These are phyloP conservation scores for Dynastes grantii DNA, from an alignment of 2,888 invertebrate species.

Conservation along the genomic window DNA sequence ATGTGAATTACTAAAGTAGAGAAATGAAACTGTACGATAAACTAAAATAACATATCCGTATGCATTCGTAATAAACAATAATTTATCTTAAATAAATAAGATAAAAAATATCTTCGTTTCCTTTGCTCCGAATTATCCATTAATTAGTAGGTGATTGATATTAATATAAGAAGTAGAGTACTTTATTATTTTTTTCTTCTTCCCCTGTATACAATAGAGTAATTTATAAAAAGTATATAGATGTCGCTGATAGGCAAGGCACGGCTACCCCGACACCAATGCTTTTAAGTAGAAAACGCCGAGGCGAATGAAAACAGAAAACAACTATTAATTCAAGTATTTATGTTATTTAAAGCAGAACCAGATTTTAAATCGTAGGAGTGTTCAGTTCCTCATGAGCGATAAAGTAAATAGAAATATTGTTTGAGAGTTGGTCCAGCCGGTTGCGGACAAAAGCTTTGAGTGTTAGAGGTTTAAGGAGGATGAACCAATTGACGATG, in stretches of 20 bases:
- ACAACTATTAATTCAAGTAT: slow-evolving; percentile 55
- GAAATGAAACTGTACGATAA: no score
- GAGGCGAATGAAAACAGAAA: slow-evolving; percentile 34
- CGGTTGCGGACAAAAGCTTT: slow-evolving; percentile 57
- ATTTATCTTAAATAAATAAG: no score
- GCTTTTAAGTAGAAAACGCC: slow-evolving; percentile 3
- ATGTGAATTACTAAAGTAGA: no score
- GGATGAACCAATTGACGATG: slow-evolving; percentile 53
- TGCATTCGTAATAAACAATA: no score
- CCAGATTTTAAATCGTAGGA: slow-evolving; percentile 61
- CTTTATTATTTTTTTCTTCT: background rate
- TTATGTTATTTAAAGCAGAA: slow-evolving; percentile 60
- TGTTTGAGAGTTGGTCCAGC: slow-evolving; percentile 59
- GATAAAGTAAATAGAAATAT: slow-evolving; percentile 67
- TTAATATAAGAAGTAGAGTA: background rate
- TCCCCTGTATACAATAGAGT: background rate
- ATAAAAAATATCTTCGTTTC: no score
- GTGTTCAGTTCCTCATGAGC: slow-evolving; percentile 62
- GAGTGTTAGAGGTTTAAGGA: slow-evolving; percentile 47
- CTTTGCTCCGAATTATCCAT: no score
- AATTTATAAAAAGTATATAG: background rate
- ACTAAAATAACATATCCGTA: no score
- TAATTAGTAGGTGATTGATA: no score
- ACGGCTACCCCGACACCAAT: background rate
- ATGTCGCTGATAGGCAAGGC: background rate